These are phyloP conservation scores for Hypomesus transpacificus DNA, from an alignment of 2,113 vertebrate species.

Conservation along the genomic window DNA sequence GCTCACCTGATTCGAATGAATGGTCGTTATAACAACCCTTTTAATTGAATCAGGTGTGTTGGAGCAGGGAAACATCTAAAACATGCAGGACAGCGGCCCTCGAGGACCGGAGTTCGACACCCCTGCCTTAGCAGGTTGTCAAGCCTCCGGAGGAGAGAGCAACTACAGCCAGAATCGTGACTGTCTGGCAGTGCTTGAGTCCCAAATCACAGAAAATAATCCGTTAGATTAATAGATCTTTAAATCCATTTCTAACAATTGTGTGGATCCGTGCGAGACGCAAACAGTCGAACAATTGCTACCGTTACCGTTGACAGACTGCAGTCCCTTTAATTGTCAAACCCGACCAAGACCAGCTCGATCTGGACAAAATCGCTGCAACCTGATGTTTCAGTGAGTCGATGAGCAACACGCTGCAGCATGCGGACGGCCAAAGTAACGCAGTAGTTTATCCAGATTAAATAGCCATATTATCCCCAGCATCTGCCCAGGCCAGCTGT, in stretches of 20 bases:
- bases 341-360: conserved; percentile 53
- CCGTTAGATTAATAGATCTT: no score
- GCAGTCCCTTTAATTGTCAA: conserved; percentile 38
- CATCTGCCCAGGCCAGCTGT: conserved; percentile 59
- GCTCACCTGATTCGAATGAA: no score
- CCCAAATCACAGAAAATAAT: no score
- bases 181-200: no score
- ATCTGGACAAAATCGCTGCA: conserved; percentile 47
- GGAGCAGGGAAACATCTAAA: no score
- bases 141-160: neutral
- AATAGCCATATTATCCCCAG: conserved; percentile 10
- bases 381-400: conserved; percentile 18
- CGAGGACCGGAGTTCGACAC: no score
- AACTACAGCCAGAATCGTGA: no score
- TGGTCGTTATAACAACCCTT: no score
- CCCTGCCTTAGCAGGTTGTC: neutral
- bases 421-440: neutral
- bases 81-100: no score
- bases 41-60: no score
- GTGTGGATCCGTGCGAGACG: neutral
- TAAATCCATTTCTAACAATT: neutral
- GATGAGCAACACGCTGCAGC: neutral
- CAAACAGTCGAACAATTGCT: neutral
- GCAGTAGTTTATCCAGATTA: neutral
- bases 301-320: neutral